A percentile compares a stretch with the other conserved stretches of the same genome.
These are phyloP conservation scores for Ostrea denselamellosa DNA, from an alignment of 1,140 invertebrate genomes.

Conservation along the genomic window DNA sequence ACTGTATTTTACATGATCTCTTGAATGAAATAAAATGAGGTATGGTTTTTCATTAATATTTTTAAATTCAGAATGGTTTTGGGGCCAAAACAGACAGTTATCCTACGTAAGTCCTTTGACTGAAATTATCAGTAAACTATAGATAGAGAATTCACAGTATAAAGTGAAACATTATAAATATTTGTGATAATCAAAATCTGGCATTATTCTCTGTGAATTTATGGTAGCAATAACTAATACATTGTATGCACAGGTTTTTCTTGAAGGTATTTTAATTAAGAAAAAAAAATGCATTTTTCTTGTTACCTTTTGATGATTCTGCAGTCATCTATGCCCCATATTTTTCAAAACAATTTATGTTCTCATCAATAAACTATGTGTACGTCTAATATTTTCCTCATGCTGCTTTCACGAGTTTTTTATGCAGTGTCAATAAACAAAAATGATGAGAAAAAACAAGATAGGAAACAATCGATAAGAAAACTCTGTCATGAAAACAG, in stretches of 20 bases:
- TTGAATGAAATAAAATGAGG: no score
- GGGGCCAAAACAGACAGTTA: no score
- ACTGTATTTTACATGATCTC: no score
- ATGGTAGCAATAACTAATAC: neutral
- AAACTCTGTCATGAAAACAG: neutral
- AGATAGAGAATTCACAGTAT: no score
- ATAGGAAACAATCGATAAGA: slow-evolving; percentile 4
- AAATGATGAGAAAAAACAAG: slow-evolving; percentile 11
- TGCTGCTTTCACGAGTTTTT: neutral
- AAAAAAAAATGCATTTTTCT: neutral
- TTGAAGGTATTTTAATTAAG: slow-evolving; percentile 2
- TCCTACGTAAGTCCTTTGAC: no score
- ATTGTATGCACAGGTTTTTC: neutral
- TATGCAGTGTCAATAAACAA: neutral
- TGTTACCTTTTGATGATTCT: neutral
- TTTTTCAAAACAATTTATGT: slow-evolving; percentile 9
- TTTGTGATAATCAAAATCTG: neutral
- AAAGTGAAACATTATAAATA: neutral
- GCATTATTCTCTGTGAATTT: neutral
- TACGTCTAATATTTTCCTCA: neutral
- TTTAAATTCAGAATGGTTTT: no score
- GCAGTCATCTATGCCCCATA: neutral
- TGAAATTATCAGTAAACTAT: no score
- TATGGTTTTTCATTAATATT: no score
- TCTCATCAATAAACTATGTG: slow-evolving; percentile 20